phyloP scores from a whole-genome alignment of 2,113 vertebrate genomes.

The Hydrolagus affinis region DNA sequence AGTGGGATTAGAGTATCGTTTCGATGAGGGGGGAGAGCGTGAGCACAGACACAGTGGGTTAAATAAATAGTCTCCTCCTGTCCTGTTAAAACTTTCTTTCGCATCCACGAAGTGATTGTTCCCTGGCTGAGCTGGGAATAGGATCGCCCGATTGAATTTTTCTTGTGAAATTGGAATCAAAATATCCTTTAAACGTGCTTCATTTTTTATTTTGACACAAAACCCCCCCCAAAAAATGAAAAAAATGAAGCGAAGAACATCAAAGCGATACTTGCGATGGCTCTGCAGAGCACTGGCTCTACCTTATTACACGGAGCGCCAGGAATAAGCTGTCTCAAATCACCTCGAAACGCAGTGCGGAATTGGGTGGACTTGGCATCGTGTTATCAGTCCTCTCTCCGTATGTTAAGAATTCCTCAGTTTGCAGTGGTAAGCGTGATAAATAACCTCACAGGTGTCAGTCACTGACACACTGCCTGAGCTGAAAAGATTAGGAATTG shows the following conservation, averaged over 20 bases:
- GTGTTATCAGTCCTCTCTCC: not conserved
- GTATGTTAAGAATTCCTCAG: not conserved
- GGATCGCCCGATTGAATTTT: too few species aligned
- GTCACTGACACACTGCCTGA: slow-evolving; percentile 15
- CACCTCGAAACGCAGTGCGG: not conserved
- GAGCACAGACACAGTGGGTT: too few species aligned
- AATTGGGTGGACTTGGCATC: not conserved
- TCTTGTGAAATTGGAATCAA: too few species aligned
- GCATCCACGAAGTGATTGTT: too few species aligned
- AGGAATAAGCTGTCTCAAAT: not conserved
- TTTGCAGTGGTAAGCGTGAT: slow-evolving; percentile 7
- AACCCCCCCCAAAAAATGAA: too few species aligned
- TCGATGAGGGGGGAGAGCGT: too few species aligned
- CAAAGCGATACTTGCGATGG: not conserved
- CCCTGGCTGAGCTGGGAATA: too few species aligned
- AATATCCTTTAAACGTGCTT: too few species aligned
- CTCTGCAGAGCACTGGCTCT: not conserved
- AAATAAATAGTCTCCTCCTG: too few species aligned
- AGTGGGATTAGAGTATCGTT: too few species aligned
- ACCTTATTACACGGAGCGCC: not conserved
- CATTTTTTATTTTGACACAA: too few species aligned
- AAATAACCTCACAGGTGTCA: slow-evolving; percentile 16
- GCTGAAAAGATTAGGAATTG: slow-evolving; percentile 21
- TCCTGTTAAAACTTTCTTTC: too few species aligned
- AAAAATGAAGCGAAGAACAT: not conserved